Evolutionary conservation across 2,113 vertebrate genomes (phyloP).

Genomic region (Canis aureus): DNA sequence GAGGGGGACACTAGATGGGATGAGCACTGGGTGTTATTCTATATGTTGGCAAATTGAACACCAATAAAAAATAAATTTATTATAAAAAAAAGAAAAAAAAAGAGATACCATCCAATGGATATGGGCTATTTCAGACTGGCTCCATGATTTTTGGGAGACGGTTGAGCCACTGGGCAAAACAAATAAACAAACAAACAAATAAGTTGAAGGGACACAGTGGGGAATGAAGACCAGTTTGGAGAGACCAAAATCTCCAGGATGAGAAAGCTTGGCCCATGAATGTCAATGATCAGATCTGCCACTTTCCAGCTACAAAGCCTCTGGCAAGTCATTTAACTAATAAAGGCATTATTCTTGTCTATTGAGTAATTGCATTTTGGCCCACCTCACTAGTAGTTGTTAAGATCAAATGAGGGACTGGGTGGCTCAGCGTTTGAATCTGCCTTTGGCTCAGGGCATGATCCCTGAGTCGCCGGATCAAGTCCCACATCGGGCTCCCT

Average conservation of each 20-base stretch:
- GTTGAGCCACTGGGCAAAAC: neutral
- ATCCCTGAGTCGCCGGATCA: no score
- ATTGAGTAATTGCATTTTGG: neutral
- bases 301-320: neutral
- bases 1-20: no score
- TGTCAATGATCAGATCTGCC: neutral
- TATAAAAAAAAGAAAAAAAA: neutral
- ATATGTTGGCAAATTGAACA: no score
- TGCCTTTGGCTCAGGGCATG: no score
- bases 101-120: neutral
- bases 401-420: neutral
- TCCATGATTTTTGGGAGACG: neutral
- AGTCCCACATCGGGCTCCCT: no score
- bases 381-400: neutral
- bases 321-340: neutral
- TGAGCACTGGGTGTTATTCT: no score
- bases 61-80: no score
- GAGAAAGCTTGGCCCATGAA: neutral
- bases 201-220: neutral
- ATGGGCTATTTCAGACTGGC: neutral
- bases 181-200: neutral
- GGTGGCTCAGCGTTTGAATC: no score
- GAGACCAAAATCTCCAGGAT: neutral
- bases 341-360: neutral
- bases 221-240: neutral